Evolutionary conservation across 2,888 invertebrate genomes (phyloP).

Genomic region (Glaucopsyche alexis): DNA sequence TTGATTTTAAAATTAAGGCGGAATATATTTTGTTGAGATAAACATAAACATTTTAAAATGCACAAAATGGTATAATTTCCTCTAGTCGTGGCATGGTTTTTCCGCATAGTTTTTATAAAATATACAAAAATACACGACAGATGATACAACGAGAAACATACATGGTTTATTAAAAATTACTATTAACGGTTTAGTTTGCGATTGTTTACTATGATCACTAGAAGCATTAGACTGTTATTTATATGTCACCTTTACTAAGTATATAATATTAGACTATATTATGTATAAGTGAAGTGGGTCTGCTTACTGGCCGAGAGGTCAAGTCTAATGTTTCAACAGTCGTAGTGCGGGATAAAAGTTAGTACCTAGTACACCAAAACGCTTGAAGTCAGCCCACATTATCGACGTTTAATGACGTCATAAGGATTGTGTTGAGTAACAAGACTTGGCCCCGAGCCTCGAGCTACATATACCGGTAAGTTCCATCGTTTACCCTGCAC

Average conservation of each 20-base stretch:
- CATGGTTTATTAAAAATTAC: constrained; percentile 1
- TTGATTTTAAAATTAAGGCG: constrained; percentile 27
- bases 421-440: not conserved
- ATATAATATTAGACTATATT: constrained; percentile 9
- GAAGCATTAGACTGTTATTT: not conserved
- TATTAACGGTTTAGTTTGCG: not conserved
- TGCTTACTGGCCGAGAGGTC: not conserved
- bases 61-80: not conserved
- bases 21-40: not conserved
- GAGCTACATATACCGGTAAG: constrained; percentile 16
- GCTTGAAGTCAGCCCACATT: not conserved
- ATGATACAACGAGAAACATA: constrained; percentile 23
- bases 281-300: constrained; percentile 18
- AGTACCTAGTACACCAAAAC: not conserved
- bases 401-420: not conserved
- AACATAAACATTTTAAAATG: not conserved
- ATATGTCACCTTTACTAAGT: not conserved
- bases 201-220: not conserved
- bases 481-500: constrained; percentile 68
- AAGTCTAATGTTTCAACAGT: not conserved
- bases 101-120: constrained; percentile 12
- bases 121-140: constrained; percentile 25
- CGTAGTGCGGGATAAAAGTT: not conserved
- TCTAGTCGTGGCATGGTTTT: not conserved
- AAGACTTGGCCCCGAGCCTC: constrained; percentile 7